A percentile compares a stretch with the other conserved stretches of the same genome.
These are phyloP conservation scores for Sebastes steindachneri DNA, from an alignment of 2,797 vertebrate species.

Conservation along the genomic window DNA sequence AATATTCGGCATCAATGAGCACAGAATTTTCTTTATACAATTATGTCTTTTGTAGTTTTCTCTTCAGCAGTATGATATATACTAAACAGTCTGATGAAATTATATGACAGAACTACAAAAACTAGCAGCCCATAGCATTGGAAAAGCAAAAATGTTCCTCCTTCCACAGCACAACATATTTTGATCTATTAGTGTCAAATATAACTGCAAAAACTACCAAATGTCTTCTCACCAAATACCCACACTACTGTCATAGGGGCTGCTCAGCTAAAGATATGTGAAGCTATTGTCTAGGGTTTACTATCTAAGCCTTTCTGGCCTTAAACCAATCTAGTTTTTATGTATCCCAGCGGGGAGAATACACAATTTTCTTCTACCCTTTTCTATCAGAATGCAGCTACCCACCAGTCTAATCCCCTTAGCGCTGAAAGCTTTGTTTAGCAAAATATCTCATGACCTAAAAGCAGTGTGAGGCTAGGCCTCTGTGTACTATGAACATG, in stretches of 20 bases:
- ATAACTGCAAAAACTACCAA: not conserved
- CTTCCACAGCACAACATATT: not conserved
- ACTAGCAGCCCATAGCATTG: not conserved
- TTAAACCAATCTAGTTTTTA: constrained; percentile 36
- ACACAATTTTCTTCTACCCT: constrained; percentile 17
- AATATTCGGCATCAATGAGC: not conserved
- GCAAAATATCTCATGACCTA: constrained; percentile 71
- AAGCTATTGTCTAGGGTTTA: not conserved
- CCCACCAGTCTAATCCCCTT: constrained; percentile 67
- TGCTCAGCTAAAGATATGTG: not conserved
- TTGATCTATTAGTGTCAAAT: not conserved
- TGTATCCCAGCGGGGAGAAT: constrained; percentile 10
- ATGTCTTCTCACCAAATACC: not conserved
- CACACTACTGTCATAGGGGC: not conserved
- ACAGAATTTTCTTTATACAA: not conserved
- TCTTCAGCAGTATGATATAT: not conserved
- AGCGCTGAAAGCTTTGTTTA: constrained; percentile 68
- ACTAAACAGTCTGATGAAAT: not conserved
- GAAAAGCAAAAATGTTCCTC: not conserved
- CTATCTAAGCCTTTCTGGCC: not conserved
- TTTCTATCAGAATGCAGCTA: constrained; percentile 42
- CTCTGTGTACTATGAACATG: constrained; percentile 49
- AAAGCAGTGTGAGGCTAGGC: constrained; percentile 43
- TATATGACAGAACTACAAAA: not conserved
- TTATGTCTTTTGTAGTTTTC: not conserved